Base-by-base conservation (phyloP, 2,888 invertebrate species). In the Tenthredo mesomela region DNA sequence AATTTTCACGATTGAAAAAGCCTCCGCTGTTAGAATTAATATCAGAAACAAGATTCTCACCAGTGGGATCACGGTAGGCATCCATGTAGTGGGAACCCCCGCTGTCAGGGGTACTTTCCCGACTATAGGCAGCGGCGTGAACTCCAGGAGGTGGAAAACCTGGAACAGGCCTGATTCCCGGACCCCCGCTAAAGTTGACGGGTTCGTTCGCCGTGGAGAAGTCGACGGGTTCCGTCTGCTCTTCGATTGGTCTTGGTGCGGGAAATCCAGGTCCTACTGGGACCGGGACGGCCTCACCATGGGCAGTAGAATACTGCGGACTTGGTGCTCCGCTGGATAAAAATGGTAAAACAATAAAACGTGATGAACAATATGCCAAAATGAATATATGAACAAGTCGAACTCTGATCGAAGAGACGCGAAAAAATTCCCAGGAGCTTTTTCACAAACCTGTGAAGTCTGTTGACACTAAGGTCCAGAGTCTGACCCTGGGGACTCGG, bases 401-500 rank as follows among this genome's bases (percentile, higher is more conserved):
- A 21, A 29, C 21, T 25, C 29, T 21, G 54, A 29, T 58, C 29
- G 25, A 50, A 18, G 87, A 88, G 21, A 67, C 25, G 54, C 21
- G 37, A 85, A 2, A 12, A 84, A 70, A 25, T 54, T 82, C 61
- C 50, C 18, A 86, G 43, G 40, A 86, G 33, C 67, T 29, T 67
- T 67, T 67, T 18, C 21, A 83, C 88, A 91, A 94, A 97, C 97
- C 97, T 97, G 95, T 97, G 97, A 93, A 97, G 95, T 94, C 97
- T 95, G 94, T 97, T 97, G 90, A 98, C 97, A 94, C 97, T 97
- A 93, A 97, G 96, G 95, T 98, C 97, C 93, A 97, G 95, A 90
- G 97, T 97, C 94, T 98, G 97, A 90, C 97, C 97, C 94, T 97
- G 97, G 87, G 97, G 97, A 94, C 97, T 97, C 92, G 97, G 97